Conservation (phyloP, 1,140 invertebrate species). For the Drosophila elegans region DNA sequence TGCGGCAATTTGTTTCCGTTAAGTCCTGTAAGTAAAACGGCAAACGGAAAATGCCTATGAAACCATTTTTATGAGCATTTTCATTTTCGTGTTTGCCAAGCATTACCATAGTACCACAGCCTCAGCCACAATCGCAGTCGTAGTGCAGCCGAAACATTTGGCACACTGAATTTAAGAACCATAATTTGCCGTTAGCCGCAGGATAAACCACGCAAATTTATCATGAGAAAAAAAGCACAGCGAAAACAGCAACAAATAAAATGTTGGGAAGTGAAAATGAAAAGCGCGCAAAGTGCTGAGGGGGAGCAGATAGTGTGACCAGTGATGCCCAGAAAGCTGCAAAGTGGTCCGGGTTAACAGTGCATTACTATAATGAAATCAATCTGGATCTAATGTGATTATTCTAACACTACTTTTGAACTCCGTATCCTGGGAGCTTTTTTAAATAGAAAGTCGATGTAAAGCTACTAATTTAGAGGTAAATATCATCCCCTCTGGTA, state of each 20-base stretch:
- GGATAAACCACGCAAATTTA: conserved; percentile 79
- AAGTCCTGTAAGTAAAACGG: conserved; percentile 32
- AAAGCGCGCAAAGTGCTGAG: conserved; percentile 45
- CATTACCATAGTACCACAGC: conserved; percentile 53
- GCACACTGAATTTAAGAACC: conserved; percentile 75
- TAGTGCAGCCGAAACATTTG: conserved; percentile 34
- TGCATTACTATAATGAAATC: neutral
- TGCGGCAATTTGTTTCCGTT: conserved; percentile 72
- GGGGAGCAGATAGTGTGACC: conserved; percentile 18
- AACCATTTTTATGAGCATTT: conserved; percentile 70
- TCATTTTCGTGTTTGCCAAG: conserved; percentile 75
- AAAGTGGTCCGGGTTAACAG: neutral
- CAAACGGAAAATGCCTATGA: conserved; percentile 50
- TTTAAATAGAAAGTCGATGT: no score
- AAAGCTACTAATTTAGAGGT: no score
- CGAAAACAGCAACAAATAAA: conserved; percentile 59
- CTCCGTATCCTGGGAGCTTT: no score
- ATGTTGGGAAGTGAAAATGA: conserved; percentile 73
- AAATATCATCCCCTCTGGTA: no score
- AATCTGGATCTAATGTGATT: no score
- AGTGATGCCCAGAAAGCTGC: conserved; percentile 22
- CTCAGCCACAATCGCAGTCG: conserved; percentile 26
- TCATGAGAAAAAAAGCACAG: conserved; percentile 66
- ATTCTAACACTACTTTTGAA: no score
- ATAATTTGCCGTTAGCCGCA: conserved; percentile 76